Percentiles rank a stretch among this genome's conserved stretches.
These are phyloP conservation scores for Conus canariensis DNA, from an alignment of 2,888 invertebrate species.

Conservation along the genomic window DNA sequence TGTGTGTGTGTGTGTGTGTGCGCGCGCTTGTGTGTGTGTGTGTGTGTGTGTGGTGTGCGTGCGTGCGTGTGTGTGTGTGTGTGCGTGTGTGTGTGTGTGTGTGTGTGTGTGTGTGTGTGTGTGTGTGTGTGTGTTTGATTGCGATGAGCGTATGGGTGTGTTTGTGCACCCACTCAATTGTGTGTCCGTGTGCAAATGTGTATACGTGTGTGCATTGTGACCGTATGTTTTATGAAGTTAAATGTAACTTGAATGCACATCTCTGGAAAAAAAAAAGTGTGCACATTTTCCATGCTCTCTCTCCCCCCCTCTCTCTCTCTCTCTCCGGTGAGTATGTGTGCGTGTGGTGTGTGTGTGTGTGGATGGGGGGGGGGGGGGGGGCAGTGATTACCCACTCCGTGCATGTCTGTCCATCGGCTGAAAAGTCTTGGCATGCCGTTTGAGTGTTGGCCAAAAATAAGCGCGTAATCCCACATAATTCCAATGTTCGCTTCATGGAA, in stretches of 20 bases:
- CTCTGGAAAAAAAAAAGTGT: too few species aligned
- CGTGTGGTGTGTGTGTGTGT: constrained; percentile 3
- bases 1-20: not conserved
- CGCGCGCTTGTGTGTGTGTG: not conserved
- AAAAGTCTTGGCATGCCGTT: too few species aligned
- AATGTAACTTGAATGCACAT: too few species aligned
- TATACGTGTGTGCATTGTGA: not conserved
- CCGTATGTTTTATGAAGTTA: not conserved
- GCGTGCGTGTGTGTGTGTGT: not conserved
- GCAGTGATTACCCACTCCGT: too few species aligned
- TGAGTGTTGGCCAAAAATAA: too few species aligned
- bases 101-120: not conserved
- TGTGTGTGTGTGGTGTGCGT: not conserved
- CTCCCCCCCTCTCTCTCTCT: too few species aligned
- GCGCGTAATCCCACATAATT: not conserved
- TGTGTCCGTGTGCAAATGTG: not conserved
- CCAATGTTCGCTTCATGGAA: not conserved
- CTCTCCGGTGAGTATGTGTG: not conserved
- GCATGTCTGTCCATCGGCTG: too few species aligned
- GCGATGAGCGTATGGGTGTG: not conserved
- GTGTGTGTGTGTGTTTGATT: not conserved
- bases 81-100: not conserved
- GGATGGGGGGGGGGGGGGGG: not conserved
- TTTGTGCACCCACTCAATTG: not conserved
- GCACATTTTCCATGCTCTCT: too few species aligned